Base-by-base conservation (phyloP, 2,888 invertebrate species). In the Melanchra persicariae region DNA sequence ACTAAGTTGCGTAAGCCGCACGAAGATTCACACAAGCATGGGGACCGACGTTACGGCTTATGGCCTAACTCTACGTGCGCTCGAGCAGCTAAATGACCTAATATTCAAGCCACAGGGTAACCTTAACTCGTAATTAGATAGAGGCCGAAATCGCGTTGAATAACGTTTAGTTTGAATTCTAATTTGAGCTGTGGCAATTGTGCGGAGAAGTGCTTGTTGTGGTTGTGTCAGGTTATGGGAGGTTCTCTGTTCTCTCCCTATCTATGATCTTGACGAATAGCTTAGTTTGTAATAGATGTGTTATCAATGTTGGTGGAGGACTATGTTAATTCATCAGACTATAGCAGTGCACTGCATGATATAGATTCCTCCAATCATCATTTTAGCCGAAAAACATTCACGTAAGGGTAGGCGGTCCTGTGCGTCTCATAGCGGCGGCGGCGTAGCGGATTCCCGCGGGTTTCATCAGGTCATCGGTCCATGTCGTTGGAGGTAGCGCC, bases 31-130 rank as follows among this genome's bases (percentile, higher is more conserved):
- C 74, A 81, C 64, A 65, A 45, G 63, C 51, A 77, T 64, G 54
- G 51, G 51, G 24, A 70, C 47, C 24, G n/a, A 26, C 43, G 70
- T 49, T 61, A 61, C 49, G 24, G 30, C 55, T 51, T 64, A 45
- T 81, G 70, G 62, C 65, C 67, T 75, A 79, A 81, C 55, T 22
- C 17, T 79, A 81, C 79, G 80, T 81, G 79, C 34, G 9, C 49
- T 57, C 64, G 77, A 22, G 64, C 52, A 72, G 37, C 49, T 22
- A 68, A 81, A 79, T 77, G 79, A 77, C 82, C 79, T 77, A 79
- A 79, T 78, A 79, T 79, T 71, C 82, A 62, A 22, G 61, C 64
- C 73, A 68, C 73, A 69, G 62, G 9, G 55, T 60, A 77, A 67
- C 82, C 78, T 77, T n/a, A 69, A 24, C 45, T 34, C 63, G 63